phyloP scores from a whole-genome alignment of 2,888 invertebrate species.

The Dicranocentrus wangi region DNA sequence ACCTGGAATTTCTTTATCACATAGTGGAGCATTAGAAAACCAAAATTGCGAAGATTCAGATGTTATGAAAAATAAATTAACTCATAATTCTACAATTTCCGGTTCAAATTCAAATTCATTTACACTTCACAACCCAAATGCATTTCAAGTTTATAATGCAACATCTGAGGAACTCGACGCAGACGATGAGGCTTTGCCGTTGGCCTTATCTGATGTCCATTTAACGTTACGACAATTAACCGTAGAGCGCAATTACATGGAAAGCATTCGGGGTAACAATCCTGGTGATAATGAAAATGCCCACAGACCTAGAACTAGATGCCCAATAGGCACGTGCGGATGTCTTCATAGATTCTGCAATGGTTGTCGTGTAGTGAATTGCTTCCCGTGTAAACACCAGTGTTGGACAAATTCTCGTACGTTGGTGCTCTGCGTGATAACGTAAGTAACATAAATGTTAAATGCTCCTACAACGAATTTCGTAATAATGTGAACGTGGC shows the following conservation, averaged over 20 bases:
- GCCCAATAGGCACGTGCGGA: too few species aligned
- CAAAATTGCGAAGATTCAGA: not conserved
- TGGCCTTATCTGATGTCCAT: conserved; percentile 10
- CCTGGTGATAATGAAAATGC: too few species aligned
- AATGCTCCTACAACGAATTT: too few species aligned
- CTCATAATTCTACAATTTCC: not conserved
- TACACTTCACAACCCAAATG: not conserved
- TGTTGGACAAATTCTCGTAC: too few species aligned
- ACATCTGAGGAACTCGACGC: conserved; percentile 14
- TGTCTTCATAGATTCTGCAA: too few species aligned
- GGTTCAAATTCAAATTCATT: not conserved
- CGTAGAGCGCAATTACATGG: not conserved
- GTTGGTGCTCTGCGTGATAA: too few species aligned
- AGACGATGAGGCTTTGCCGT: conserved; percentile 14
- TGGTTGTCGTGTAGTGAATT: too few species aligned
- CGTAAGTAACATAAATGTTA: too few species aligned
- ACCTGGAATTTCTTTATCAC: not conserved
- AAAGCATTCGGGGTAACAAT: too few species aligned
- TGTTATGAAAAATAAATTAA: not conserved
- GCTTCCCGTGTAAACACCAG: too few species aligned
- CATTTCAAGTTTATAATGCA: conserved; percentile 33
- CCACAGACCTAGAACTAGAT: too few species aligned
- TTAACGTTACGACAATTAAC: conserved; percentile 3
- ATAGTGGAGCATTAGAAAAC: not conserved
- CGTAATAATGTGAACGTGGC: too few species aligned